Evolutionary conservation across 1,140 invertebrate species (phyloP).

Genomic region (Mamestra configurata): DNA sequence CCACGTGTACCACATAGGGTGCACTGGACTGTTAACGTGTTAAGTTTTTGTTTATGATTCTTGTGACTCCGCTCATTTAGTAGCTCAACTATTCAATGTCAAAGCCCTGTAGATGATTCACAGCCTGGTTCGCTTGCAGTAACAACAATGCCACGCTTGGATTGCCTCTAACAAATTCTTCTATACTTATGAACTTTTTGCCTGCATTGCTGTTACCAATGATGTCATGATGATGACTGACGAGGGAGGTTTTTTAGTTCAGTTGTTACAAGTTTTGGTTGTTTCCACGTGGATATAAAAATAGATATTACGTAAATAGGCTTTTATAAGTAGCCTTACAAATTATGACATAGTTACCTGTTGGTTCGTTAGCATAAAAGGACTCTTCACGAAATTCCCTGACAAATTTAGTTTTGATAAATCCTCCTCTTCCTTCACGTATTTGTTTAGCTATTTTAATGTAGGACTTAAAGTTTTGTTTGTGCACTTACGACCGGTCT

Average conservation of each 20-base stretch:
- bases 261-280: neutral
- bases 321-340: too few relatives aligned
- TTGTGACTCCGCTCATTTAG: conserved; percentile 13
- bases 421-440: too few relatives aligned
- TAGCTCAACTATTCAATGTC: conserved; percentile 50
- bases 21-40: too few relatives aligned
- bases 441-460: too few relatives aligned
- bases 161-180: conserved; percentile 48
- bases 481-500: too few relatives aligned
- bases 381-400: too few relatives aligned
- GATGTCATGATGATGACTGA: conserved; percentile 59
- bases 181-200: conserved; percentile 21
- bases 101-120: conserved; percentile 53
- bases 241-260: neutral
- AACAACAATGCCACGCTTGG: conserved; percentile 46
- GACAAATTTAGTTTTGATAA: too few relatives aligned
- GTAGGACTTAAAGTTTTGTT: too few relatives aligned
- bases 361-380: too few relatives aligned
- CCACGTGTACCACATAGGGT: too few relatives aligned
- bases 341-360: too few relatives aligned
- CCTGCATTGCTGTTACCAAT: conserved; percentile 50
- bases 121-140: neutral
- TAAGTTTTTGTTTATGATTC: too few relatives aligned
- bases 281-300: neutral
- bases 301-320: neutral